A percentile compares a stretch with the other conserved stretches of the same genome.
These are phyloP conservation scores for Acrossocheilus fasciatus DNA, from an alignment of 2,797 vertebrate genomes.

Conservation along the genomic window DNA sequence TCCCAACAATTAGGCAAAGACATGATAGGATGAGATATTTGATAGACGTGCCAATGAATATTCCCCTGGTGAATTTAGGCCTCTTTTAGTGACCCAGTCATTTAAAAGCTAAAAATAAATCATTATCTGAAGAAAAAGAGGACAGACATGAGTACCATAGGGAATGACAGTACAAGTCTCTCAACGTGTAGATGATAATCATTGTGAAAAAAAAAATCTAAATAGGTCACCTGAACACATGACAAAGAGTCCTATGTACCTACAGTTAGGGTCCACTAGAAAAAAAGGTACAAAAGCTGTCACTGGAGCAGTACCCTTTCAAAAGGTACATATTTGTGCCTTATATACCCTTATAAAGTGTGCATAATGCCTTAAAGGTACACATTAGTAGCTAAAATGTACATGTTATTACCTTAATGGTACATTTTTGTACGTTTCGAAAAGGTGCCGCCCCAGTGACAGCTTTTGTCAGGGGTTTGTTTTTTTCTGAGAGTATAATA, in stretches of 20 bases:
- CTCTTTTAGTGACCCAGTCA: constrained; percentile 88
- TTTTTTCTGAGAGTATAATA: not conserved
- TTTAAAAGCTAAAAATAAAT: constrained; percentile 88
- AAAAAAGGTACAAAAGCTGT: not conserved
- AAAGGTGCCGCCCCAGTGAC: not conserved
- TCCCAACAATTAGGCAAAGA: constrained; percentile 38
- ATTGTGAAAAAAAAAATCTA: not conserved
- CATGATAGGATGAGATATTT: constrained; percentile 40
- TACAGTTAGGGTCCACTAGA: not conserved
- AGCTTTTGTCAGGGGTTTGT: not conserved
- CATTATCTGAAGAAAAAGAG: constrained; percentile 79
- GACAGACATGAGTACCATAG: constrained; percentile 61
- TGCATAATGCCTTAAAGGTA: not conserved
- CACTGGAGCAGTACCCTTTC: not conserved
- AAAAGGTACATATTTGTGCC: not conserved
- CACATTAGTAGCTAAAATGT: not conserved
- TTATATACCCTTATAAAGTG: not conserved
- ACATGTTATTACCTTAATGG: not conserved
- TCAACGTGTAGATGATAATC: not conserved
- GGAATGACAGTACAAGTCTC: constrained; percentile 3
- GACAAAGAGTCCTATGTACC: not conserved
- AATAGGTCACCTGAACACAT: not conserved
- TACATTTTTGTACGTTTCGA: not conserved
- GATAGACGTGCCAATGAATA: constrained; percentile 80
- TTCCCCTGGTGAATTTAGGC: constrained; percentile 78